These are phyloP conservation scores for Mythimna vitellina DNA, from an alignment of 2,888 invertebrate species.

Conservation along the genomic window DNA sequence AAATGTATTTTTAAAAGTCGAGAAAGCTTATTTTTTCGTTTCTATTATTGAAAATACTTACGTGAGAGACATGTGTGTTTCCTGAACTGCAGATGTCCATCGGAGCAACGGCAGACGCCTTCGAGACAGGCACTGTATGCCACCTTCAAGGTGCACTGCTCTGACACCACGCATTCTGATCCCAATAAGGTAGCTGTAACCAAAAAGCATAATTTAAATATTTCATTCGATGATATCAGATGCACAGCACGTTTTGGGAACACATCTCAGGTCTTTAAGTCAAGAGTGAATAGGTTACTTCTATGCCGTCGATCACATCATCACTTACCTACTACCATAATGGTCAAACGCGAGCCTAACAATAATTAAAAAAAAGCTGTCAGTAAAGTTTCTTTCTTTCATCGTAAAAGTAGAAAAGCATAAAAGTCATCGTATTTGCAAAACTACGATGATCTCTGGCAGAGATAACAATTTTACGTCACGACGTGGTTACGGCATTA, in stretches of 20 bases:
- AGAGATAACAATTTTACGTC: constrained; percentile 35
- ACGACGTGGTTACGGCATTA: constrained; percentile 29
- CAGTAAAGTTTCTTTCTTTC: background rate
- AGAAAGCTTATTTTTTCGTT: background rate
- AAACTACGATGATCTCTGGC: constrained; percentile 31
- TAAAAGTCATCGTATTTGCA: constrained; percentile 4
- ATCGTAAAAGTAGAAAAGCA: constrained; percentile 1
- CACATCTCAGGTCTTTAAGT: too few relatives aligned
- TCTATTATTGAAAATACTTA: constrained; percentile 90
- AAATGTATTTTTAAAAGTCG: background rate
- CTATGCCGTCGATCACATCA: too few relatives aligned
- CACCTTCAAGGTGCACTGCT: constrained; percentile 97
- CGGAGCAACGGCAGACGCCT: constrained; percentile 95
- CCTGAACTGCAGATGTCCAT: constrained; percentile 96
- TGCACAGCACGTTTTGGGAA: too few relatives aligned
- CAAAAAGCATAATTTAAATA: constrained; percentile 15
- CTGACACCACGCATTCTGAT: constrained; percentile 95
- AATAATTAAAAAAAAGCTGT: background rate
- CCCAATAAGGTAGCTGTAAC: constrained; percentile 95
- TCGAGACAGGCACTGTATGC: constrained; percentile 96
- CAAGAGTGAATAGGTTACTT: too few relatives aligned
- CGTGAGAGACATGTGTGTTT: constrained; percentile 97
- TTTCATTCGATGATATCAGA: background rate
- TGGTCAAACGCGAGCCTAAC: too few relatives aligned
- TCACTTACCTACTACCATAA: too few relatives aligned